A percentile compares a stretch with the other conserved stretches of the same genome.
Evolutionary conservation across 2,113 vertebrate species (phyloP).

Genomic region (Gallinago jamesoni): DNA sequence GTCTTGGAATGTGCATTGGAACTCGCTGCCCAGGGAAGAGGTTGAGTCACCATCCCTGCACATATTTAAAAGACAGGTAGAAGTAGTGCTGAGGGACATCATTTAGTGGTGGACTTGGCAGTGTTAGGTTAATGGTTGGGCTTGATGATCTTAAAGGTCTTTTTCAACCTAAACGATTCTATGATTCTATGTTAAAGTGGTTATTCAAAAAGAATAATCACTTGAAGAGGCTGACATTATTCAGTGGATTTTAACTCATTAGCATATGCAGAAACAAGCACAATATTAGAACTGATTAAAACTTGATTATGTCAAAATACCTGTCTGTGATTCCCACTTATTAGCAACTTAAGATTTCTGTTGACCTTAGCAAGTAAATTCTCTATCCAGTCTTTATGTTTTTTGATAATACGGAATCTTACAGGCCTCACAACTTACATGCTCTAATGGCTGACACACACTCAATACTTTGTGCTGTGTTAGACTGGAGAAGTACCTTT

Average conservation of each 20-base stretch:
- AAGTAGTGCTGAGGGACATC: background rate
- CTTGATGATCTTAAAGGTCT: background rate
- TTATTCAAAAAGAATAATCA: background rate
- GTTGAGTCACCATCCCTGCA: background rate
- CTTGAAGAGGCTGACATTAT: background rate
- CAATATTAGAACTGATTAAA: background rate
- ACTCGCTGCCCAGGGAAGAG: background rate
- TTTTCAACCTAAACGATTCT: background rate
- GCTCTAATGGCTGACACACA: background rate
- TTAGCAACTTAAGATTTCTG: background rate
- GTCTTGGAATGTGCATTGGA: background rate
- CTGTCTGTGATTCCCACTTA: background rate
- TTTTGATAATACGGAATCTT: background rate
- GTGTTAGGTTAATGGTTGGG: background rate
- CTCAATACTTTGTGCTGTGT: background rate
- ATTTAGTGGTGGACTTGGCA: background rate
- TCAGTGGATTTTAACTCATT: background rate
- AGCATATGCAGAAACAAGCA: background rate
- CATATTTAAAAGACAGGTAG: background rate
- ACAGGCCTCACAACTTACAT: accelerated
- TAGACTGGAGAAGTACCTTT: background rate
- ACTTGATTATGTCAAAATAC: background rate
- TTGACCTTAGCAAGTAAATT: background rate
- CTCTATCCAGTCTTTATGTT: background rate
- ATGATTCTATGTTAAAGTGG: background rate